Conservation (phyloP, 1,140 invertebrate species). For the Antheraea pernyi region DNA sequence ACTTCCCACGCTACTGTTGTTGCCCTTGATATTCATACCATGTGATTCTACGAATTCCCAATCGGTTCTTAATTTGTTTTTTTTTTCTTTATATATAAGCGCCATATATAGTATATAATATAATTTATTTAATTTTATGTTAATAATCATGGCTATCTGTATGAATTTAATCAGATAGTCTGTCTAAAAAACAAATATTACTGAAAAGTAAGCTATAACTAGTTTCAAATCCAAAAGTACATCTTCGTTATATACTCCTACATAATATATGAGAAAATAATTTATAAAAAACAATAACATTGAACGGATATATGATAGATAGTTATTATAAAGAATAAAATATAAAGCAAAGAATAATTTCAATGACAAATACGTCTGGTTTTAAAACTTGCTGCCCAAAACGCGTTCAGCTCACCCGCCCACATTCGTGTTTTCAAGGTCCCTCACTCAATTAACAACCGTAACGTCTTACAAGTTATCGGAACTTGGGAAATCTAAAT, state of each 20-base stretch:
- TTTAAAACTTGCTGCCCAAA: constrained; percentile 34
- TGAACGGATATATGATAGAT: not conserved
- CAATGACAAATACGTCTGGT: constrained; percentile 1
- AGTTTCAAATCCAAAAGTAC: no score
- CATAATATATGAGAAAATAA: no score
- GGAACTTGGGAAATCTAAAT: not conserved
- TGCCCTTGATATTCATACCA: constrained; percentile 6
- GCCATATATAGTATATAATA: no score
- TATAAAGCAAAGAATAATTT: not conserved
- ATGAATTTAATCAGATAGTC: no score
- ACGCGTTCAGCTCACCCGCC: constrained; percentile 46
- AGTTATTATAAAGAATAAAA: not conserved
- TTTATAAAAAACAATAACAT: no score
- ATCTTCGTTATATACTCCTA: no score
- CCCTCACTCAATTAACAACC: constrained; percentile 25
- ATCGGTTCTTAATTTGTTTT: not conserved
- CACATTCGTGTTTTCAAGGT: constrained; percentile 50
- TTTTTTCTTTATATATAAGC: no score
- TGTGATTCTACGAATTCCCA: not conserved
- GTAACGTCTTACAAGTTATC: constrained; percentile 2
- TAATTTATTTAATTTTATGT: no score
- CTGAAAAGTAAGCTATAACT: no score
- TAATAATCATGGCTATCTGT: no score
- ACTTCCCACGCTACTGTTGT: constrained; percentile 8
- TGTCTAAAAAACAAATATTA: no score